Percentiles rank a stretch among this genome's conserved stretches.
Conservation (phyloP, 1,140 invertebrate genomes). For the Drosophila persimilis region DNA sequence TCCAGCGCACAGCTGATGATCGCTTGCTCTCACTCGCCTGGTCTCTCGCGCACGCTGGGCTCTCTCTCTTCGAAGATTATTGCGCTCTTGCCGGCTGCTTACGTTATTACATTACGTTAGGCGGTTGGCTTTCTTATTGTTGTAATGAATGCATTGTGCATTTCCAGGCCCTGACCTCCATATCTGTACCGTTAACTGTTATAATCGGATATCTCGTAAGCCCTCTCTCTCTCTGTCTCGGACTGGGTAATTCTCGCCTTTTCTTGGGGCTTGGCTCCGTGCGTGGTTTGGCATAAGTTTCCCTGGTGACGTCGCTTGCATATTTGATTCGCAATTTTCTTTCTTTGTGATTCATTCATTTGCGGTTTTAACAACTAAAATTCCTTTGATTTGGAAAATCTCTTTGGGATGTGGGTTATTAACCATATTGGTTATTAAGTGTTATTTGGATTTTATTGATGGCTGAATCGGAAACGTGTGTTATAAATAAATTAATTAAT, state of each 20-base stretch:
- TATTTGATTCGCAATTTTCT: constrained; percentile 2
- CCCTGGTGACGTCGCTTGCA: constrained; percentile 28
- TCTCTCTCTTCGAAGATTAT: constrained; percentile 1
- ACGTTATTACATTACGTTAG: constrained; percentile 25
- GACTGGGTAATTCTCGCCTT: constrained; percentile 37
- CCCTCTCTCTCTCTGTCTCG: constrained; percentile 7
- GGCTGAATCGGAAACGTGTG: neutral
- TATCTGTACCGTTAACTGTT: constrained; percentile 1
- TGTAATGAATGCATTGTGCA: neutral
- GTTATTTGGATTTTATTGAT: neutral
- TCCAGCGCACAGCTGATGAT: constrained; percentile 37
- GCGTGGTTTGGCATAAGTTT: constrained; percentile 54
- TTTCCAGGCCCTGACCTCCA: constrained; percentile 34
- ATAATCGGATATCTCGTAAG: constrained; percentile 5
- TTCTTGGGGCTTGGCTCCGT: constrained; percentile 21
- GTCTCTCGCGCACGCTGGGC: constrained; percentile 9
- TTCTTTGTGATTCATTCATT: constrained; percentile 27
- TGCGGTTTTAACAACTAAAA: constrained; percentile 13
- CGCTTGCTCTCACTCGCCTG: constrained; percentile 10
- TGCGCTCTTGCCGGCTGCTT: constrained; percentile 33
- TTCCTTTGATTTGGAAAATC: constrained; percentile 13
- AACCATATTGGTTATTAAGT: neutral
- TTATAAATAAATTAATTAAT: constrained; percentile 7
- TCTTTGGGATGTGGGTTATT: neutral
- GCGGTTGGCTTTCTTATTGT: constrained; percentile 7